Evolutionary conservation across 2,888 invertebrate genomes (phyloP).

Genomic region (Morpho achilles): DNA sequence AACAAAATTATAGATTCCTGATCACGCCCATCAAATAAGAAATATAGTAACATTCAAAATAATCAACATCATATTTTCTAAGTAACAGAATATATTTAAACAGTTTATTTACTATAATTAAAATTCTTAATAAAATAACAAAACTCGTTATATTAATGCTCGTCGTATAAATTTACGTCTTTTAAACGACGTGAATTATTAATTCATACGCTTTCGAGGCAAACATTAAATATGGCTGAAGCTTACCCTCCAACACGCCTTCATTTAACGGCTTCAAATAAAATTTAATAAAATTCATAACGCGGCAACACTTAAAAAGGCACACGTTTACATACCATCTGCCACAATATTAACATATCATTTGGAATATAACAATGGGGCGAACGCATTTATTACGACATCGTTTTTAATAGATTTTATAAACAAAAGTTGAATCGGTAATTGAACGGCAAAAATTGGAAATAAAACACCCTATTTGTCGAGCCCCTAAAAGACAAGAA

Average conservation of each 20-base stretch:
- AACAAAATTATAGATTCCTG: too few species aligned
- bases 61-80: too few species aligned
- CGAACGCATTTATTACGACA: not conserved
- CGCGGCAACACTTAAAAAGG: constrained; percentile 24
- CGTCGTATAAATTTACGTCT: constrained; percentile 12
- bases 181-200: constrained; percentile 15
- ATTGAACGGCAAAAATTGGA: not conserved
- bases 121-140: constrained; percentile 4
- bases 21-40: too few species aligned
- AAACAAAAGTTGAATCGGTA: not conserved
- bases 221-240: constrained; percentile 23
- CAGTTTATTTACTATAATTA: not conserved
- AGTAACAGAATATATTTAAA: too few species aligned
- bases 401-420: not conserved
- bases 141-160: constrained; percentile 7
- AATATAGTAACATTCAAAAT: too few species aligned
- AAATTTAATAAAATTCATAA: constrained; percentile 33
- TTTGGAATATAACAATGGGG: constrained; percentile 11
- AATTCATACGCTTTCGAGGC: constrained; percentile 15
- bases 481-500: too few species aligned
- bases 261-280: constrained; percentile 32
- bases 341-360: constrained; percentile 31
- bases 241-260: constrained; percentile 24
- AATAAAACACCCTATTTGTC: not conserved
- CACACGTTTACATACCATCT: constrained; percentile 33